Evolutionary conservation across 2,888 invertebrate genomes (phyloP), one percentile per base, ranked within the genome.

Genomic region (Tenthredo amoena): DNA sequence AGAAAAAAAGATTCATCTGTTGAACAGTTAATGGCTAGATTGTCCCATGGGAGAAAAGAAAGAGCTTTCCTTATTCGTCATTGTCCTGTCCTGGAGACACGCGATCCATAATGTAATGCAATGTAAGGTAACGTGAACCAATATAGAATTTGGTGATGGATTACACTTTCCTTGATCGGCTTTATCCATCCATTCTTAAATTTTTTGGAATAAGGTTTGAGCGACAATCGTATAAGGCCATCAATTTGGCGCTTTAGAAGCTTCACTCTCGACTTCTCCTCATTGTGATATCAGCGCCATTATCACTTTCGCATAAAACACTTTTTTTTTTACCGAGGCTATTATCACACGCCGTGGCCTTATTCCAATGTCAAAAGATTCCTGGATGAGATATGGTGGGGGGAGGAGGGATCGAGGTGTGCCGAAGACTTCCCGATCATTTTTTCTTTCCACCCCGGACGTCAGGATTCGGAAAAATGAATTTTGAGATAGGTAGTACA

Each of bases 111-210:
- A 74, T 74, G 43, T 74, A 26, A 26, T 1, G 26, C 26, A 26
- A 26, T 26, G 3, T 74, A 74, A 26, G 72, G 72, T 21, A 74
- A 74, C 43, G 43, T 7, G 72, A 74, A 43, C 43, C 40, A 74
- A 74, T 74, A 74, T 74, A 74, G 12, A 40, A 74, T 74, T 74
- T 40, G 72, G 43, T 74, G 72, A 74, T 74, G 10, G 72, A 74
- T 74, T 74, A 74, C 72, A 74, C 21, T 74, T 74, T 40, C 40
- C 43, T 43, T 74, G 40, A 74, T 74, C 72, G 72, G 21, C 40
- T 4, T 40, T 21, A 12, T 21, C n/a, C 72, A 12, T 43, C 0
- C 40, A 43, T 10, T 21, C 10, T 12, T 43, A 1, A 5, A 21
- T 43, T 40, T 74, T 18, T 43, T 18, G 34, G 7, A 34, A 34